These are phyloP conservation scores for Gracilinanus agilis DNA, from an alignment of 2,113 vertebrate species.

Conservation along the genomic window DNA sequence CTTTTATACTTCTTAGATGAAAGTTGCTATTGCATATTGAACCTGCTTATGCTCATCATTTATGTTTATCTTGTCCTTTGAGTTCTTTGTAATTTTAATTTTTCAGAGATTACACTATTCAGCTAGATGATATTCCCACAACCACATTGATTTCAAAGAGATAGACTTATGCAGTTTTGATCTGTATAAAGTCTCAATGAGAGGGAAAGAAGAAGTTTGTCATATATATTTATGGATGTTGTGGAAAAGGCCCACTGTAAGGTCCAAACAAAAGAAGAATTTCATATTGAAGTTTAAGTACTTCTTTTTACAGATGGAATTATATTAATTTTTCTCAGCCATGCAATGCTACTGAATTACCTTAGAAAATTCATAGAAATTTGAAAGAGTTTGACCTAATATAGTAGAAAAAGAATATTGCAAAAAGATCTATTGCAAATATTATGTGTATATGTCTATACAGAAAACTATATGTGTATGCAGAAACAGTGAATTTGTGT, in stretches of 20 bases:
- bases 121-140: not conserved
- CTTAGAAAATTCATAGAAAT: not conserved
- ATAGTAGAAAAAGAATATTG: not conserved
- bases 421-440: not conserved
- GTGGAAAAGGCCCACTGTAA: not conserved
- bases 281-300: not conserved
- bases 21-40: not conserved
- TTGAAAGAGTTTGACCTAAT: not conserved
- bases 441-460: not conserved
- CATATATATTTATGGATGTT: not conserved
- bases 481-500: not conserved
- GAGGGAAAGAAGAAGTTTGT: not conserved
- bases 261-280: not conserved
- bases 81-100: not conserved
- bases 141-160: not conserved
- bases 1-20: not conserved
- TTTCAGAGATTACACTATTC: not conserved
- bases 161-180: not conserved
- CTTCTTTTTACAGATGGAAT: not conserved
- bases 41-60: not conserved
- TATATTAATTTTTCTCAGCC: not conserved
- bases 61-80: not conserved
- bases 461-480: not conserved
- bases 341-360: not conserved
- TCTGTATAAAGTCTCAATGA: not conserved